A percentile compares a stretch with the other conserved stretches of the same genome.
These are phyloP conservation scores for Athene cunicularia DNA, from an alignment of 2,113 vertebrate species.

Conservation along the genomic window DNA sequence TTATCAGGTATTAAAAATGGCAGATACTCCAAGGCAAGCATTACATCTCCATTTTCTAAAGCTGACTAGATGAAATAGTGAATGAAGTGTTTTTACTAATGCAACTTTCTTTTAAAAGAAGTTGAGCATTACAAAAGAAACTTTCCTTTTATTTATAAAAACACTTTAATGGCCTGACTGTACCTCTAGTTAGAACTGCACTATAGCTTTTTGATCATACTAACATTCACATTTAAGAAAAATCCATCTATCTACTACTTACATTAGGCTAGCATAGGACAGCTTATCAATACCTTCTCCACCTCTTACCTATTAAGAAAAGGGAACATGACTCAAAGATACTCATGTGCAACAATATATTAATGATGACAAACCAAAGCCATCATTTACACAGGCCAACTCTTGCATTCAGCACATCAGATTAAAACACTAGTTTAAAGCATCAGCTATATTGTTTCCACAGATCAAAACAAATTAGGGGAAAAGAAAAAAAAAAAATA, in stretches of 20 bases:
- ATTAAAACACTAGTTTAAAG: not conserved
- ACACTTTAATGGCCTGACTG: not conserved
- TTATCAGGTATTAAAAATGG: not conserved
- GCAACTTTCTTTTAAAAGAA: not conserved
- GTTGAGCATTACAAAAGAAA: not conserved
- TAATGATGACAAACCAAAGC: not conserved
- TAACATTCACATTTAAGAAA: not conserved
- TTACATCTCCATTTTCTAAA: not conserved
- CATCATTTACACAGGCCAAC: not conserved
- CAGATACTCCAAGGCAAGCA: not conserved
- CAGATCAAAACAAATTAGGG: not conserved
- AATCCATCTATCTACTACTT: not conserved
- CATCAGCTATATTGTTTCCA: not conserved
- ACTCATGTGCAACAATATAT: not conserved
- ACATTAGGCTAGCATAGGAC: not conserved
- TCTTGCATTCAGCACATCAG: not conserved
- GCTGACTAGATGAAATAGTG: not conserved
- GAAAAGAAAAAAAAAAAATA: too few species aligned
- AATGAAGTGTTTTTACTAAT: not conserved
- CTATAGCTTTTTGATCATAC: not conserved
- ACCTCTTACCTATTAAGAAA: not conserved
- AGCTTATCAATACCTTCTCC: not conserved
- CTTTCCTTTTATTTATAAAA: not conserved
- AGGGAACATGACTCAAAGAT: not conserved
- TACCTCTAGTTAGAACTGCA: not conserved